phyloP scores from a whole-genome alignment of 1,140 invertebrate genomes.

The Coptotermes formosanus region DNA sequence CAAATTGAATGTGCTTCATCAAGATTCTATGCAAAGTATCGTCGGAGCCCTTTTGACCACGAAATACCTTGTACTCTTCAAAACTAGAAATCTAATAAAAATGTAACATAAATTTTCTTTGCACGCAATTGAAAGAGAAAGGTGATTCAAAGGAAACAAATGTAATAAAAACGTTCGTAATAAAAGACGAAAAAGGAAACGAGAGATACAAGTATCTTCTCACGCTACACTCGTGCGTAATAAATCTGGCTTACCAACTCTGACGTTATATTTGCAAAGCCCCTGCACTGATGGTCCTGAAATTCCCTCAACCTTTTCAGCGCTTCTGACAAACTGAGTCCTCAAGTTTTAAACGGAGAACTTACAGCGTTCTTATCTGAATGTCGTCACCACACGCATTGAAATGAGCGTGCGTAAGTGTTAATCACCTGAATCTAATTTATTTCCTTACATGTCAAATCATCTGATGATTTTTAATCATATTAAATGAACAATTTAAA shows the following conservation, averaged over 20 bases:
- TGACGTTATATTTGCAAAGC: neutral
- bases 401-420: too few species aligned
- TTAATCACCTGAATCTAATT: too few species aligned
- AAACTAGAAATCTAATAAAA: neutral
- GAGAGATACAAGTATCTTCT: neutral
- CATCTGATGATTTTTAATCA: too few species aligned
- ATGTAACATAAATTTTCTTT: neutral
- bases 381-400: too few species aligned
- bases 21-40: neutral
- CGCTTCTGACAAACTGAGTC: neutral
- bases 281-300: neutral
- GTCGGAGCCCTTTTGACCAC: slow-evolving; percentile 2
- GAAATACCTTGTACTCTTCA: neutral
- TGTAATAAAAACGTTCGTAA: neutral
- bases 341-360: too few species aligned
- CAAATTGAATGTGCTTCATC: neutral
- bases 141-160: neutral
- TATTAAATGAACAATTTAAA: too few species aligned
- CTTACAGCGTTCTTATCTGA: too few species aligned
- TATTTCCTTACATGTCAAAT: too few species aligned
- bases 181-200: neutral
- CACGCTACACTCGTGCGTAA: neutral
- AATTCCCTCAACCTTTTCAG: neutral
- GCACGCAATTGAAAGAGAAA: neutral
- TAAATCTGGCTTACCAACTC: neutral